phyloP scores from a whole-genome alignment of 2,113 vertebrate species.

The Propithecus coquereli region DNA sequence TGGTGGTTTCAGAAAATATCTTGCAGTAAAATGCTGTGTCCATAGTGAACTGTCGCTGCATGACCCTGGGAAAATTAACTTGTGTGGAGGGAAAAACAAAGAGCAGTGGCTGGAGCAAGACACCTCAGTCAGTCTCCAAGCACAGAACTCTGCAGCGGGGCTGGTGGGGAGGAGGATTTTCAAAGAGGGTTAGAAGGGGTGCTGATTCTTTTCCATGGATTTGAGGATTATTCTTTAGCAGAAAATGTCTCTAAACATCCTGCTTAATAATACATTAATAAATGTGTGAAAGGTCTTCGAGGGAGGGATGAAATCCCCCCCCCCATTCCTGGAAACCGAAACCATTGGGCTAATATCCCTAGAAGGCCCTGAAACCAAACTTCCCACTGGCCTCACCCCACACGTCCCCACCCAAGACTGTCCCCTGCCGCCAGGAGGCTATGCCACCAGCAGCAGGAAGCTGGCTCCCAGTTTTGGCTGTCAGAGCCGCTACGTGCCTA shows the following conservation, averaged over 20 bases:
- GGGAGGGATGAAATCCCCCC: neutral
- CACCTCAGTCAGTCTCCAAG: neutral
- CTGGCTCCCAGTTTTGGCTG: neutral
- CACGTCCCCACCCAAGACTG: neutral
- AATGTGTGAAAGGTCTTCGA: neutral
- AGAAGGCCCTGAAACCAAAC: neutral
- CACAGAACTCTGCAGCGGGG: conserved; percentile 28
- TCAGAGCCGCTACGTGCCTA: neutral
- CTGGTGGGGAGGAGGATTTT: neutral
- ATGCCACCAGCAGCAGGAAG: rapidly evolving
- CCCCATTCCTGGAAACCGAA: neutral
- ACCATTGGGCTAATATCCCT: neutral
- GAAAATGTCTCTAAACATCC: conserved; percentile 49
- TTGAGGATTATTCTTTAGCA: conserved; percentile 26
- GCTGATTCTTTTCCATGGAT: neutral
- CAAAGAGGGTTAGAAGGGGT: conserved; percentile 6
- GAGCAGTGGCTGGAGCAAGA: neutral
- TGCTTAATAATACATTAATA: conserved; percentile 33
- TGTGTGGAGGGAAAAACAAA: conserved; percentile 56
- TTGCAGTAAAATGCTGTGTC: conserved; percentile 66
- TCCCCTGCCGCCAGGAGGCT: neutral
- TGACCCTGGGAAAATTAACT: conserved; percentile 73
- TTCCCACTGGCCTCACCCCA: neutral
- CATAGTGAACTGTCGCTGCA: conserved; percentile 58
- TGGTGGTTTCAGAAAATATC: conserved; percentile 66